A percentile compares a stretch with the other conserved stretches of the same genome.
Conservation (phyloP, 1,140 invertebrate genomes). For the Cherax quadricarinatus region DNA sequence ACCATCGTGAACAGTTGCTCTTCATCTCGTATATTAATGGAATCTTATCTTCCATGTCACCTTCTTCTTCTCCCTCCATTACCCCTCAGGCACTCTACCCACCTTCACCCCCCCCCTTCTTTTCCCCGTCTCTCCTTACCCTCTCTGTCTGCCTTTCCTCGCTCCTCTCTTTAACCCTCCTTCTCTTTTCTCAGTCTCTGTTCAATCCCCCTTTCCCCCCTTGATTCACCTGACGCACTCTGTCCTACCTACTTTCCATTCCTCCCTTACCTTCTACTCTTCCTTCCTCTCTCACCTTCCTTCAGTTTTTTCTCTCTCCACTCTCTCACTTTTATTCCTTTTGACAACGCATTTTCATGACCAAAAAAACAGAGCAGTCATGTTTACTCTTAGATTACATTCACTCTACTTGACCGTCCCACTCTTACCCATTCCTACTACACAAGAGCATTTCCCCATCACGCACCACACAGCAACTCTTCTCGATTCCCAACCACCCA, state of each 20-base stretch:
- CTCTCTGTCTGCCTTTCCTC: neutral
- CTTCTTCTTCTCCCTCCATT: conserved; percentile 42
- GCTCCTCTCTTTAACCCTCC: neutral
- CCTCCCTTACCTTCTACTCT: neutral
- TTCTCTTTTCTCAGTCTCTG: neutral
- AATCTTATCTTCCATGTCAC: conserved; percentile 50
- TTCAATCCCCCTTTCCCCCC: neutral
- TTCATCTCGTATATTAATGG: conserved; percentile 35
- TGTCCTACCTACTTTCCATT: neutral
- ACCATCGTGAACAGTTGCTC: neutral
- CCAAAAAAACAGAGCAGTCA: too few relatives aligned
- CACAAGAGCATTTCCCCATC: too few relatives aligned
- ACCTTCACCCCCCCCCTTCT: neutral
- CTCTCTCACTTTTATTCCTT: too few relatives aligned
- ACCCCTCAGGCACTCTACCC: conserved; percentile 28
- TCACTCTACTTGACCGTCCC: too few relatives aligned
- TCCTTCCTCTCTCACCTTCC: neutral
- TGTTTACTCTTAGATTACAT: too few relatives aligned
- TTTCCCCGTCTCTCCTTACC: neutral
- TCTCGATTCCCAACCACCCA: too few relatives aligned
- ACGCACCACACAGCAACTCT: too few relatives aligned
- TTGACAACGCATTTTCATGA: too few relatives aligned
- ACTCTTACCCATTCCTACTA: too few relatives aligned
- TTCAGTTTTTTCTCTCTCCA: too few relatives aligned
- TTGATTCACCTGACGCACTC: too few relatives aligned